These are phyloP conservation scores for Maconellicoccus hirsutus DNA, from an alignment of 1,140 invertebrate genomes.

Conservation along the genomic window DNA sequence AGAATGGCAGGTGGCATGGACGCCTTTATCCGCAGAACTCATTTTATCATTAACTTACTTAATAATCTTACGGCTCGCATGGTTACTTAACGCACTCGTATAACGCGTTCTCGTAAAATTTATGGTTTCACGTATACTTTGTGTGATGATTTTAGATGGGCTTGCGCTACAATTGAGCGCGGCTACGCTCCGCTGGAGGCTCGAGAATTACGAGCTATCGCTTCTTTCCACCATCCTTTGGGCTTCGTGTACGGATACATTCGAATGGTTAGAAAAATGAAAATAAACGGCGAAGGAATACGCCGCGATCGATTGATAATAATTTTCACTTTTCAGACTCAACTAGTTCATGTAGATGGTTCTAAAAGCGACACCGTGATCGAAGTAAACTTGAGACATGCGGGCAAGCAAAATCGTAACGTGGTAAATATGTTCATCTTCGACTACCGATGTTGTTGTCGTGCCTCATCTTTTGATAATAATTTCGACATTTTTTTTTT, in stretches of 20 bases:
- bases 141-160: slow-evolving; percentile 64
- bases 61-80: no score
- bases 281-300: not conserved
- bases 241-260: slow-evolving; percentile 79
- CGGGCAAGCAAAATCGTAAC: slow-evolving; percentile 68
- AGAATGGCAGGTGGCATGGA: no score
- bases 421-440: slow-evolving; percentile 41
- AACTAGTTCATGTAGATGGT: slow-evolving; percentile 74
- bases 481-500: slow-evolving; percentile 6
- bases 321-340: slow-evolving; percentile 41
- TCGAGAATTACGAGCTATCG: slow-evolving; percentile 70
- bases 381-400: slow-evolving; percentile 74
- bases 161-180: slow-evolving; percentile 70
- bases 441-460: no score
- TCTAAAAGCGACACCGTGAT: slow-evolving; percentile 78
- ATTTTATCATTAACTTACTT: no score
- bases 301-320: not conserved
- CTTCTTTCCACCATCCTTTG: slow-evolving; percentile 80
- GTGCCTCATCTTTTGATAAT: not conserved
- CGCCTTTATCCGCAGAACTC: no score
- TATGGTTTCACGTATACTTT: no score
- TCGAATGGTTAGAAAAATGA: slow-evolving; percentile 49
- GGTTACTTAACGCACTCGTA: no score
- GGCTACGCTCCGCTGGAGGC: slow-evolving; percentile 77
- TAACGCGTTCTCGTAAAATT: no score